These are phyloP conservation scores for Zygothrica quintamaculata DNA, from an alignment of 2,888 invertebrate genomes.

Conservation along the genomic window DNA sequence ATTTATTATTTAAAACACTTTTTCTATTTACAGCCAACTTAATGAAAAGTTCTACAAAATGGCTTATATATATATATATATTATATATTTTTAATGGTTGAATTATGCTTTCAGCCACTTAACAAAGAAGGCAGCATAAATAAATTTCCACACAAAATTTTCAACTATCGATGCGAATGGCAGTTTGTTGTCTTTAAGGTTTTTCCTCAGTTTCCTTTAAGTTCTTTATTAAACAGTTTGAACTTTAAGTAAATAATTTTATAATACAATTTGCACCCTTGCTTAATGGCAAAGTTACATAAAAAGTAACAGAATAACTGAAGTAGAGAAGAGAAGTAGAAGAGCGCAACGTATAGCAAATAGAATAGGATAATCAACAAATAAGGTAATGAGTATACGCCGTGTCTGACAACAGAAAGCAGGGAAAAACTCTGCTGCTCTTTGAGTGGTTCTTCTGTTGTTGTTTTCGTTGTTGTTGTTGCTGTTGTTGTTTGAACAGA, in stretches of 20 bases:
- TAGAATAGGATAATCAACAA: constrained; percentile 73
- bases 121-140: no score
- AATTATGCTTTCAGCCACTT: constrained; percentile 3
- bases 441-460: constrained; percentile 12
- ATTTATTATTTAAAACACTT: constrained; percentile 51
- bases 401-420: constrained; percentile 46
- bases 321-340: constrained; percentile 45
- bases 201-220: no score
- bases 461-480: no score
- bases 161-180: no score
- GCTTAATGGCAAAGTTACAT: constrained; percentile 40
- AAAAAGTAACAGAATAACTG: constrained; percentile 21
- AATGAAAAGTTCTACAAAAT: constrained; percentile 22
- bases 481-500: constrained; percentile 47
- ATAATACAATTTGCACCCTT: neutral
- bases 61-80: neutral
- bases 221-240: neutral
- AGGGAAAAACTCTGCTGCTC: neutral
- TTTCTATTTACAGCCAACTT: constrained; percentile 6
- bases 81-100: neutral
- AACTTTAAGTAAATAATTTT: neutral
- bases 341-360: constrained; percentile 59
- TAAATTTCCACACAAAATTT: no score
- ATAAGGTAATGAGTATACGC: constrained; percentile 72
- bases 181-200: no score